Base-by-base conservation (phyloP, 2,888 invertebrate genomes). In the Pristionchus arcanus region DNA sequence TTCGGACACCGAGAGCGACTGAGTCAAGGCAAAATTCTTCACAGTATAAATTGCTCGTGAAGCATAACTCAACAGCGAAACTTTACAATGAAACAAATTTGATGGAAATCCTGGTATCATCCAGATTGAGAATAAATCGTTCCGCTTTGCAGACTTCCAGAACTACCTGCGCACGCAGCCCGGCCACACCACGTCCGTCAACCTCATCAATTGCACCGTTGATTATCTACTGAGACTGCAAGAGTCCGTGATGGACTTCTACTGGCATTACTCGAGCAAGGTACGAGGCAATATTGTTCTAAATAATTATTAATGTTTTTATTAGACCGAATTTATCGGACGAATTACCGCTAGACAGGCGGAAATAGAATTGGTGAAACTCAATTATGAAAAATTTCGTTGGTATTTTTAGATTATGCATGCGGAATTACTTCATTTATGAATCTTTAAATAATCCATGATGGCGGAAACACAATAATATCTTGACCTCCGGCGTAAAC, bases 161-260 rank as follows among this genome's bases (percentile, higher is more conserved):
- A 99, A 99, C 96, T 99, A 99, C 96, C 96, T 99, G 90, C 97
- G 99, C 92, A 98, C 99, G 0, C 99, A 99, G 95, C 98, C 99
- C 7, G 99, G 99, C 90, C 99, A 99, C 96, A 99, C 99, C 3
- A 99, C 99, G 0, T 99, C 99, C 0, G 99, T 99, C 0, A 99
- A 99, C 95, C 98, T 99, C 89, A 98, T 99, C 93, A 99, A 99
- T 95, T 98, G 98, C 95, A 99, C 99, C 0, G 99, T 99, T 86
- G 99, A 99, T 96, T 99, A 99, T 95, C 96, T 99, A 93, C 96
- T 99, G 92, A 96, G 99, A 77, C 96, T 99, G 0, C 98, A 99
- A 96, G 99, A 99, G 96, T 98, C 98, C 9, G 98, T 98, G 90
- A 98, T 98, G 98, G 99, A 99, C 96, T 99, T 99, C 96, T 99